phyloP scores from a whole-genome alignment of 2,888 invertebrate species.

The Thereva unica region DNA sequence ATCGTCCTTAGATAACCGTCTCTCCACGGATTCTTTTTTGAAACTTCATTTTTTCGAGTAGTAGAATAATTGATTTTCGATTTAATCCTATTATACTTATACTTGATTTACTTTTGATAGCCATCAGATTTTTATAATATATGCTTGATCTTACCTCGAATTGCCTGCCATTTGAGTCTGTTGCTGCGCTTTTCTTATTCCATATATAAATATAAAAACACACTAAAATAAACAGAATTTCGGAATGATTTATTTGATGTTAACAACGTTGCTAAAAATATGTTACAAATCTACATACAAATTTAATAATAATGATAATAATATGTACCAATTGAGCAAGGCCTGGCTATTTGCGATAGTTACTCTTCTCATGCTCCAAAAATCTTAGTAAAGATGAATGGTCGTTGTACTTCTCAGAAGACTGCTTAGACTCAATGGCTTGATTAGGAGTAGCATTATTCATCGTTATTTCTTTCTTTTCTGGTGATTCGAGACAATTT shows the following conservation, averaged over 20 bases:
- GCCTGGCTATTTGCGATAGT: not conserved
- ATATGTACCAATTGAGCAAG: not conserved
- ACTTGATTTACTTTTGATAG: too few species aligned
- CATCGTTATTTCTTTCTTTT: not conserved
- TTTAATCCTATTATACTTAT: too few species aligned
- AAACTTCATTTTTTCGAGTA: too few species aligned
- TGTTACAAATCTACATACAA: conserved; percentile 10
- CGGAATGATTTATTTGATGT: conserved; percentile 27
- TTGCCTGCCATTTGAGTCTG: too few species aligned
- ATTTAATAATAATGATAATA: not conserved
- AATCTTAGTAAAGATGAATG: conserved; percentile 26
- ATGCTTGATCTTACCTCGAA: too few species aligned
- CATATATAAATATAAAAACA: too few species aligned
- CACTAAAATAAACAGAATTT: not conserved
- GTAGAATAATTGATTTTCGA: too few species aligned
- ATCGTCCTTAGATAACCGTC: too few species aligned
- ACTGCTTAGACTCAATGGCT: not conserved
- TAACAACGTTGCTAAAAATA: conserved; percentile 14
- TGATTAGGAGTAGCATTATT: not conserved
- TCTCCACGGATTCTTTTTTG: too few species aligned
- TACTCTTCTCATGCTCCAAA: conserved; percentile 23
- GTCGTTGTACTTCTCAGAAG: not conserved
- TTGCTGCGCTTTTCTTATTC: too few species aligned
- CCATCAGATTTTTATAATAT: too few species aligned
- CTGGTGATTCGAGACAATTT: conserved; percentile 28